A percentile compares a stretch with the other conserved stretches of the same genome.
phyloP scores from a whole-genome alignment of 2,797 vertebrate genomes.

The Phaenicophaeus curvirostris region DNA sequence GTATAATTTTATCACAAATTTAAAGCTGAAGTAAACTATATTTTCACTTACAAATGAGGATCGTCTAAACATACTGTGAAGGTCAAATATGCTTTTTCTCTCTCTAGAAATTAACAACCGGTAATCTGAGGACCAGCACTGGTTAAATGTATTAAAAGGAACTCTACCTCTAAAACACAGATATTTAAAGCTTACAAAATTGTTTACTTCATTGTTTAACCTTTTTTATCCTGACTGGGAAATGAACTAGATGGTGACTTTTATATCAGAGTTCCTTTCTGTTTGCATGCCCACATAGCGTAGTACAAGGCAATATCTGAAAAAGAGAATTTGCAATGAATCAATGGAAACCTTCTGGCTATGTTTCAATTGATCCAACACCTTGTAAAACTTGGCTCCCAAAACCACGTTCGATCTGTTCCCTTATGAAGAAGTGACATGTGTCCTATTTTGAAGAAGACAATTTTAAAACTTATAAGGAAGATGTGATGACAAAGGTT shows the following conservation, averaged over 20 bases:
- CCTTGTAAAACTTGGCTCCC: not conserved
- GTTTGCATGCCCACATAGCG: accelerated
- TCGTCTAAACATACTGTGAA: not conserved
- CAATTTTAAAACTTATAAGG: not conserved
- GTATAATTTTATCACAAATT: not conserved
- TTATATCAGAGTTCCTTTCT: not conserved
- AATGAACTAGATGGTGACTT: not conserved
- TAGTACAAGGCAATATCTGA: not conserved
- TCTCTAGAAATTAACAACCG: not conserved
- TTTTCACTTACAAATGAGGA: not conserved
- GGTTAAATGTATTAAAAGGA: not conserved
- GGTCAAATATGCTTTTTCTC: not conserved
- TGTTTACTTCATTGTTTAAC: not conserved
- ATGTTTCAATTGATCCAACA: not conserved
- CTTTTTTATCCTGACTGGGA: not conserved
- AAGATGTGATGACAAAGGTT: not conserved
- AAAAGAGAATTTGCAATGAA: not conserved
- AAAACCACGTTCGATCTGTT: accelerated
- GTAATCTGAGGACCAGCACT: not conserved
- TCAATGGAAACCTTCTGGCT: not conserved
- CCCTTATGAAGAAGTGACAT: not conserved
- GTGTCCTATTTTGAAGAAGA: not conserved
- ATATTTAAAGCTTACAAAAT: not conserved
- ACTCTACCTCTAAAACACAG: not conserved
- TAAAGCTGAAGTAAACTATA: not conserved